A percentile compares a stretch with the other conserved stretches of the same genome.
phyloP scores from a whole-genome alignment of 2,797 vertebrate genomes.

The Scarus forsteni region DNA sequence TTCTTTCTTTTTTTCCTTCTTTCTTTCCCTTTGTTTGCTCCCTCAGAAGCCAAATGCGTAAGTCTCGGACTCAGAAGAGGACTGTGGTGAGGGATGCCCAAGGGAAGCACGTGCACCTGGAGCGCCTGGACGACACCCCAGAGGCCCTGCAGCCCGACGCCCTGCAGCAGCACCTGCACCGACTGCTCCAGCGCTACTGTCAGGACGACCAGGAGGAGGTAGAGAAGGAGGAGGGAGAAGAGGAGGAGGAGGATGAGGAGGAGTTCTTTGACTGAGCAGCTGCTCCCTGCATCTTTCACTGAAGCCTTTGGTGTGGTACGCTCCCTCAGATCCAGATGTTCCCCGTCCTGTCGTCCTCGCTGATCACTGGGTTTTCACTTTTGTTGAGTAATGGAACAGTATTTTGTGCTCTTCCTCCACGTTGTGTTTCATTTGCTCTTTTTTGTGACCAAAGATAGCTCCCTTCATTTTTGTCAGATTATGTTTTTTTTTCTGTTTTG shows the following conservation, averaged over 20 bases:
- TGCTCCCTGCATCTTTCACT: conserved; percentile 35
- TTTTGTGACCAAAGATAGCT: conserved; percentile 96
- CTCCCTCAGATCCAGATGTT: conserved; percentile 29
- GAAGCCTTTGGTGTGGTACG: conserved; percentile 26
- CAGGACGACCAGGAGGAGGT: conserved; percentile 59
- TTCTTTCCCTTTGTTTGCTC: neutral
- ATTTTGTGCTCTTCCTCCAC: conserved; percentile 55
- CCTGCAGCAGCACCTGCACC: conserved; percentile 92
- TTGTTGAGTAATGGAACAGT: conserved; percentile 46
- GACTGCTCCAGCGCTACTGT: conserved; percentile 91
- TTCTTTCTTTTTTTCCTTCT: neutral
- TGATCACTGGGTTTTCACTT: conserved; percentile 46
- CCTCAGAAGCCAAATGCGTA: conserved; percentile 92
- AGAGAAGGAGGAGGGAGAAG: conserved; percentile 70
- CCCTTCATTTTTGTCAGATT: conserved; percentile 70
- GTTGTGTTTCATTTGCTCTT: conserved; percentile 81
- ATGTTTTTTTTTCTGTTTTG: conserved; percentile 18
- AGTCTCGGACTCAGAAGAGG: conserved; percentile 92
- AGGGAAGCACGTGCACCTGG: conserved; percentile 89
- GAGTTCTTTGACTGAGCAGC: conserved; percentile 56
- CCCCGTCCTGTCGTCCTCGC: conserved; percentile 23
- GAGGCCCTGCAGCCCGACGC: conserved; percentile 87
- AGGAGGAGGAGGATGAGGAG: conserved; percentile 77
- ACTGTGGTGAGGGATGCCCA: conserved; percentile 92
- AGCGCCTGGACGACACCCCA: conserved; percentile 90